Evolutionary conservation across 2,797 vertebrate genomes (phyloP).

Genomic region (Paratrypauchen microcephalus): DNA sequence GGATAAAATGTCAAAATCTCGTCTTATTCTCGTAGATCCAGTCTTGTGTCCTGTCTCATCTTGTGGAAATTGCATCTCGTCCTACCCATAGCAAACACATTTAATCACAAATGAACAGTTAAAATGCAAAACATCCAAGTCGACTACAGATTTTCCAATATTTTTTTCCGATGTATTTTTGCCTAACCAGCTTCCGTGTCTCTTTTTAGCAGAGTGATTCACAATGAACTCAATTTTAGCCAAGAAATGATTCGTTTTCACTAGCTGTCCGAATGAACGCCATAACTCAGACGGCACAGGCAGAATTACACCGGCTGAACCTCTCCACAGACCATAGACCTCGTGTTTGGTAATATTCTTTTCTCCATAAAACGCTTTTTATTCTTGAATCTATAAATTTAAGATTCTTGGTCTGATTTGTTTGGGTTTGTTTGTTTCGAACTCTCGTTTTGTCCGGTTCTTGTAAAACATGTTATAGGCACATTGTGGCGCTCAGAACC

Average conservation of each 20-base stretch:
- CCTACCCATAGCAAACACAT: no score
- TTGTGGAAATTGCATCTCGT: no score
- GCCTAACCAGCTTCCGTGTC: background rate
- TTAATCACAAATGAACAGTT: no score
- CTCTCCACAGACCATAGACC: background rate
- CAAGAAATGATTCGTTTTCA: background rate
- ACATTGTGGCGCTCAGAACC: background rate
- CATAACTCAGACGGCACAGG: background rate
- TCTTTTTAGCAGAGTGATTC: background rate
- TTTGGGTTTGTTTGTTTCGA: background rate
- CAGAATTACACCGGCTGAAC: background rate
- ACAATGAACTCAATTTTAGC: background rate
- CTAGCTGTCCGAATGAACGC: background rate
- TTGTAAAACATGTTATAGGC: constrained; percentile 6
- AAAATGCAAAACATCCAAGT: no score
- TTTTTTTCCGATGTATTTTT: no score
- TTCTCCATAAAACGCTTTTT: constrained; percentile 6
- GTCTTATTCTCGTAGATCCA: no score
- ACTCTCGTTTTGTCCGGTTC: background rate
- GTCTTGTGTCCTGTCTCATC: no score
- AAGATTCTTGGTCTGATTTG: background rate
- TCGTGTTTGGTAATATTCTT: constrained; percentile 8
- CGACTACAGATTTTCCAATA: no score
- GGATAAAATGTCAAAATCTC: no score
- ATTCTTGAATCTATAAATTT: constrained; percentile 7